Percentiles rank a stretch among this genome's conserved stretches.
phyloP scores from a whole-genome alignment of 2,113 vertebrate species.

The Malaclemys terrapin region DNA sequence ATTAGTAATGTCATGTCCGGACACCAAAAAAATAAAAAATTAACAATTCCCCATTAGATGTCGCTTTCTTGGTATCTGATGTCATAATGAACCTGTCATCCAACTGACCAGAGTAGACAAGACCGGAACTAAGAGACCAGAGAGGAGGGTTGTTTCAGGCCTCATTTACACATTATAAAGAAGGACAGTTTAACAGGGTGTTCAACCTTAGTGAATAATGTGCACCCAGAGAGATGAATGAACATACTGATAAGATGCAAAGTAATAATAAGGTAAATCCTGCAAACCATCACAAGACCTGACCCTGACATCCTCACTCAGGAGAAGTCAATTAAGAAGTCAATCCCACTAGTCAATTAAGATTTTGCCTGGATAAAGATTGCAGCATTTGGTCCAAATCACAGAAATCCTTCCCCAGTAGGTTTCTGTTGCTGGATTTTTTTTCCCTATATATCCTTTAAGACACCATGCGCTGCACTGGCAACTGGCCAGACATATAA shows the following conservation, averaged over 20 bases:
- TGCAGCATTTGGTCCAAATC: background rate
- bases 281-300: background rate
- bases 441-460: accelerated
- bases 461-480: accelerated
- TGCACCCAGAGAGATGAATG: accelerated
- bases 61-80: conserved; percentile 70
- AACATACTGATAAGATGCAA: background rate
- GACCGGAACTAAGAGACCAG: conserved; percentile 51
- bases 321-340: background rate
- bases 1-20: background rate
- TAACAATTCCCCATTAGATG: conserved; percentile 58
- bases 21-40: background rate
- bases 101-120: conserved; percentile 69
- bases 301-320: accelerated
- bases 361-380: background rate
- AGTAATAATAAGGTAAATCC: accelerated
- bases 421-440: background rate
- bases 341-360: background rate
- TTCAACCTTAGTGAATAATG: accelerated
- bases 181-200: background rate
- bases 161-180: background rate
- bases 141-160: background rate
- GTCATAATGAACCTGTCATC: conserved; percentile 62
- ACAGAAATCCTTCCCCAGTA: accelerated
- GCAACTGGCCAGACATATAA: background rate